A percentile compares a stretch with the other conserved stretches of the same genome.
Evolutionary conservation across 2,797 vertebrate species (phyloP).

Genomic region (Masticophis lateralis): DNA sequence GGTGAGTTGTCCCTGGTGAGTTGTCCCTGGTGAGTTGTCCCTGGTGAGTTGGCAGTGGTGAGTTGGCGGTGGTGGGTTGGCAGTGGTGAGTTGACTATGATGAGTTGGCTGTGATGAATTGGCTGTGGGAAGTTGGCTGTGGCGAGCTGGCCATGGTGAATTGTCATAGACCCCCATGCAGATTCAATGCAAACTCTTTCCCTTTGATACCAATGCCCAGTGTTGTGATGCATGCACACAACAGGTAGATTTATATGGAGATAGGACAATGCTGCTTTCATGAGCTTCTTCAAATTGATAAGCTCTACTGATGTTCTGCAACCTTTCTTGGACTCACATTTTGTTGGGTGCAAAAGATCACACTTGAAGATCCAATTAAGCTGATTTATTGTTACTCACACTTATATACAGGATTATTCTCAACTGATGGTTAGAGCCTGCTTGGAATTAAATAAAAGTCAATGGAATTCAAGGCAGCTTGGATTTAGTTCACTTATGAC

Average conservation of each 20-base stretch:
- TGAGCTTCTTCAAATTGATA: rapidly evolving
- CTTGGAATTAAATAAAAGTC: neutral
- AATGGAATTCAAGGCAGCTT: neutral
- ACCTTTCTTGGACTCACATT: neutral
- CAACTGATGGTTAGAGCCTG: neutral
- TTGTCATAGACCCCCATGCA: neutral
- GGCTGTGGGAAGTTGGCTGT: rapidly evolving
- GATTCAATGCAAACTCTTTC: neutral
- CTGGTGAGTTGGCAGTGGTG: rapidly evolving
- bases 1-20: too few species aligned
- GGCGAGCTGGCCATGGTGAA: rapidly evolving
- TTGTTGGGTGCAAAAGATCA: neutral
- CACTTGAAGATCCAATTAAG: neutral
- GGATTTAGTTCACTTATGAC: neutral
- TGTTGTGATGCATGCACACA: neutral
- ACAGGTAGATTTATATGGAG: neutral
- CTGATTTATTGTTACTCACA: rapidly evolving
- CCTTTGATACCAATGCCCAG: neutral
- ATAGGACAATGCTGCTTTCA: neutral
- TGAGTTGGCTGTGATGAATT: rapidly evolving
- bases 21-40: too few species aligned
- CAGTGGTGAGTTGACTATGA: too few species aligned
- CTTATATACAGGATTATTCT: neutral
- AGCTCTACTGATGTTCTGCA: neutral
- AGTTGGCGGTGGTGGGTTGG: rapidly evolving